Percentiles rank a stretch among this genome's conserved stretches.
These are phyloP conservation scores for Drosophila affinis DNA, from an alignment of 2,888 invertebrate genomes.

Conservation along the genomic window DNA sequence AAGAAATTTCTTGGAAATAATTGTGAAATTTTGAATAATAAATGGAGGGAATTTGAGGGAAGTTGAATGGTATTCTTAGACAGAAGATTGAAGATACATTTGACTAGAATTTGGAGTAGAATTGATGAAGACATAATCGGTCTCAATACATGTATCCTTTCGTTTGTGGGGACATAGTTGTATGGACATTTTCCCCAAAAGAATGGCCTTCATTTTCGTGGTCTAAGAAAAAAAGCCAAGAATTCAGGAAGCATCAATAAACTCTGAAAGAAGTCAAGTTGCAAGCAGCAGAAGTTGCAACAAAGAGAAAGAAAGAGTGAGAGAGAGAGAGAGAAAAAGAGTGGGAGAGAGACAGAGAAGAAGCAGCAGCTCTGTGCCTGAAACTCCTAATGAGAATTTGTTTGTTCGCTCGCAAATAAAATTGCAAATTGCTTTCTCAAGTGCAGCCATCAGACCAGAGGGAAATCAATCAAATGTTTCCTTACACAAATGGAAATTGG, in stretches of 20 bases:
- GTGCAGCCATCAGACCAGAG: constrained; percentile 7
- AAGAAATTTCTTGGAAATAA: too few relatives aligned
- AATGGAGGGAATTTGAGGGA: too few relatives aligned
- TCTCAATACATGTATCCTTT: too few relatives aligned
- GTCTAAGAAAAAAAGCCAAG: too few relatives aligned
- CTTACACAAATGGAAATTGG: constrained; percentile 10
- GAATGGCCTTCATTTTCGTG: too few relatives aligned
- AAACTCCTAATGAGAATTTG: constrained; percentile 23
- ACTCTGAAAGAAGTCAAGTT: not conserved
- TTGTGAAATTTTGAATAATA: too few relatives aligned
- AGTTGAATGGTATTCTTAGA: too few relatives aligned
- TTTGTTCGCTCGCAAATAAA: constrained; percentile 21
- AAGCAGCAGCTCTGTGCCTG: not conserved
- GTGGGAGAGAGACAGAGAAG: not conserved
- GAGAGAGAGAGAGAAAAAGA: constrained; percentile 17
- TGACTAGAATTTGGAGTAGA: too few relatives aligned
- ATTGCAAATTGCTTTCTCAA: constrained; percentile 45
- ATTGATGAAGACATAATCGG: too few relatives aligned
- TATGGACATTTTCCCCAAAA: too few relatives aligned
- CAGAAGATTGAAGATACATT: too few relatives aligned
- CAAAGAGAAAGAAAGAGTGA: not conserved
- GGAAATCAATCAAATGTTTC: constrained; percentile 39
- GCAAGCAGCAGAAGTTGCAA: not conserved
- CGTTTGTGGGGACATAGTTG: too few relatives aligned
- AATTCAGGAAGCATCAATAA: not conserved